Evolutionary conservation across 2,888 invertebrate species (phyloP).

Genomic region (Lysandra coridon): DNA sequence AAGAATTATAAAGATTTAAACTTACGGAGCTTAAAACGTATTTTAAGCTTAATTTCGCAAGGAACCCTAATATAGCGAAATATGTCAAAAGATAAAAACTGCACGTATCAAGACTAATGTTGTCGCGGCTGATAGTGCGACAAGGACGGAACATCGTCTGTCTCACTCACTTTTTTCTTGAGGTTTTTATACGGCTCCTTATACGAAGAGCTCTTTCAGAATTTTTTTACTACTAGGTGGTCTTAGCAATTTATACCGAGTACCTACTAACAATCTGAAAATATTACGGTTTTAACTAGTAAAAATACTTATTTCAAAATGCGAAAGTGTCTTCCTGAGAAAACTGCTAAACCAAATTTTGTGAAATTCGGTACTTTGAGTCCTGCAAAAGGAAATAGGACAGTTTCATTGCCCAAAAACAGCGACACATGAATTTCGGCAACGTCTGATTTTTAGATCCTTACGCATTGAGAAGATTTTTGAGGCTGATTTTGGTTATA

Average conservation of each 20-base stretch:
- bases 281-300: background rate
- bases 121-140: constrained; percentile 57
- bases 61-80: constrained; percentile 20
- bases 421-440: no score
- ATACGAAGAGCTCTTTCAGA: constrained; percentile 57
- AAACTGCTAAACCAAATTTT: background rate
- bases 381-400: background rate
- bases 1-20: background rate
- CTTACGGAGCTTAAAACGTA: background rate
- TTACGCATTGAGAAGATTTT: background rate
- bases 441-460: no score
- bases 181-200: constrained; percentile 62
- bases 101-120: constrained; percentile 60
- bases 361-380: background rate
- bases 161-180: constrained; percentile 55
- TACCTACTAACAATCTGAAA: background rate
- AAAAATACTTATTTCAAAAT: background rate
- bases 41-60: constrained; percentile 2
- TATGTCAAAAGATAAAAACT: constrained; percentile 34
- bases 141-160: constrained; percentile 60
- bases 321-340: background rate
- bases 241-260: constrained; percentile 43
- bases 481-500: background rate
- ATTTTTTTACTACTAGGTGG: constrained; percentile 59
- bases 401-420: background rate